A percentile compares a stretch with the other conserved stretches of the same genome.
Evolutionary conservation across 2,888 invertebrate species (phyloP).

Genomic region (Rhingia campestris): DNA sequence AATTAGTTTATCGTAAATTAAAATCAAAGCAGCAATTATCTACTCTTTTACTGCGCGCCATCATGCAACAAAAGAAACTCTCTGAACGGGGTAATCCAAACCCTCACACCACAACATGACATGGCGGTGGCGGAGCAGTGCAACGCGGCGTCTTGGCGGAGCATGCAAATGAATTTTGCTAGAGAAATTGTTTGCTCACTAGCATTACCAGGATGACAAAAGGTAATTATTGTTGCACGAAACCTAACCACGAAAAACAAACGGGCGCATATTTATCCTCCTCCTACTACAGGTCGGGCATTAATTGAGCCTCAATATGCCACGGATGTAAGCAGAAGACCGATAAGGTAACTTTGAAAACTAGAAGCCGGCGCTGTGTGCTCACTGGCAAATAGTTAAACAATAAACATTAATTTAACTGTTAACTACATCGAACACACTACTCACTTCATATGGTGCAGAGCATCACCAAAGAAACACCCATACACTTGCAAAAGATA

Average conservation of each 20-base stretch:
- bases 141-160: not conserved
- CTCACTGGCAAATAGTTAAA: slow-evolving; percentile 60
- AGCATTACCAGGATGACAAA: slow-evolving; percentile 60
- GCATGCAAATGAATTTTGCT: slow-evolving; percentile 66
- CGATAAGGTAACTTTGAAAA: slow-evolving; percentile 58
- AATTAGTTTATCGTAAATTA: slow-evolving; percentile 69
- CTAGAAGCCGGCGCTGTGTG: slow-evolving; percentile 46
- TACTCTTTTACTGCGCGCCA: slow-evolving; percentile 31
- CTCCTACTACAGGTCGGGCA: not conserved
- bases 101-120: slow-evolving; percentile 3
- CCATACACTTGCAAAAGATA: slow-evolving; percentile 17
- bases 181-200: slow-evolving; percentile 20
- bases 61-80: slow-evolving; percentile 64
- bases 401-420: slow-evolving; percentile 73
- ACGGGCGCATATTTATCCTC: slow-evolving; percentile 1
- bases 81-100: slow-evolving; percentile 25
- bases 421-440: slow-evolving; percentile 70
- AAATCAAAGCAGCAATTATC: slow-evolving; percentile 70
- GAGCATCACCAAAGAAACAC: slow-evolving; percentile 40
- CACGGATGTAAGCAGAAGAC: slow-evolving; percentile 21
- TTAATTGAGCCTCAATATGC: slow-evolving; percentile 39
- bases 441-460: slow-evolving; percentile 43
- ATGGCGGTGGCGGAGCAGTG: not conserved
- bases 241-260: not conserved
- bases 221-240: slow-evolving; percentile 66